Evolutionary conservation across 2,888 invertebrate genomes (phyloP), one percentile per base, ranked within the genome.

Genomic region (Folsomia candida): DNA sequence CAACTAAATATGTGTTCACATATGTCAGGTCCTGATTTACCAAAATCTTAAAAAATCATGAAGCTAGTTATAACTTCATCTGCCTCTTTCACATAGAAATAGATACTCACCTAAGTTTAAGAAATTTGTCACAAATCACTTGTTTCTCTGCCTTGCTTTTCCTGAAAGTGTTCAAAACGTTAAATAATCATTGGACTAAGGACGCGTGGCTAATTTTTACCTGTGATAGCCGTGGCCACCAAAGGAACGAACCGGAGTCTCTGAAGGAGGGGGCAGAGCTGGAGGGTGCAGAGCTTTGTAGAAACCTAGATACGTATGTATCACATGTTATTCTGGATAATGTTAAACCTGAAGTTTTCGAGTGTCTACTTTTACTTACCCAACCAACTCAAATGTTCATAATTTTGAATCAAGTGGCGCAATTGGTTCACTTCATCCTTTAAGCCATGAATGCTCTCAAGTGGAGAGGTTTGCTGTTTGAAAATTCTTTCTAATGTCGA

Each of bases 271-370:
- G 24, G 77, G 78, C 18, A 76, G 54, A 72, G 87, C 83, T 28
- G 87, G 87, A 80, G 86, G 86, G 67, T 87, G 87, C 77, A 88
- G 85, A 81, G 87, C 86, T 82, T 88, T 88, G 83, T 87, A 86
- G 83, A 87, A 88, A 81, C 87, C 88, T 88, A 83, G 28, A 64
- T n/a, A n/a, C n/a, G 64, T 47, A 47, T 51, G 51, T 27, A 29
- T 63, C 18, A 54, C 37, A 57, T 69, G 4, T 24, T 24, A 67
- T 60, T 22, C n/a, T 37, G 18, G 26, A 66, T 27, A 3, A 20
- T 64, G 22, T 27, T 65, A 67, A 29, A 66, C 26, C 22, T 25
- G 37, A 24, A 27, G 26, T 1, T 22, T 28, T 11, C 11, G 24
- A 24, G n/a, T n/a, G n/a, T n/a, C 9, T 11, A 65, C 20, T 29